A percentile compares a stretch with the other conserved stretches of the same genome.
Evolutionary conservation across 2,113 vertebrate species (phyloP).

Genomic region (Ginglymostoma cirratum): DNA sequence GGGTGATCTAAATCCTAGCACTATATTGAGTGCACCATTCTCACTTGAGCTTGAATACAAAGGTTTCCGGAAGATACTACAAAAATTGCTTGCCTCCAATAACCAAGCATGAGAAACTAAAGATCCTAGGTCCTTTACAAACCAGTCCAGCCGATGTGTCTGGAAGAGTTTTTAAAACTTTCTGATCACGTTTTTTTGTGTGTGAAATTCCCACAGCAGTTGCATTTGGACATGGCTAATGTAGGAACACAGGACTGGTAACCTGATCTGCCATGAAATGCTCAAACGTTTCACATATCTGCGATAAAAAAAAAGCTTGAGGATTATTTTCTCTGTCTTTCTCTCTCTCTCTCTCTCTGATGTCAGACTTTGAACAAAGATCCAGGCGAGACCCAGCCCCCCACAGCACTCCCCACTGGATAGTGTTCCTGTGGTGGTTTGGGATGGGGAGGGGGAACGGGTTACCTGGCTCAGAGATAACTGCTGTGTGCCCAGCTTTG

Average conservation of each 20-base stretch:
- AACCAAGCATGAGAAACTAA: background rate
- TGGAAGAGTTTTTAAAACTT: background rate
- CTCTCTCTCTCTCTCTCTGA: background rate
- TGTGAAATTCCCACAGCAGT: background rate
- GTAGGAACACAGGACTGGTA: background rate
- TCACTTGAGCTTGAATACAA: background rate
- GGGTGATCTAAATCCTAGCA: background rate
- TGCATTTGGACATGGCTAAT: background rate
- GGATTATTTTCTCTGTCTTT: background rate
- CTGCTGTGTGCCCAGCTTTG: background rate
- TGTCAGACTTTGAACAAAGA: background rate
- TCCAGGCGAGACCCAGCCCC: background rate
- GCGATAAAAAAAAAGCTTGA: background rate
- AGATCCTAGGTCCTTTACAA: background rate
- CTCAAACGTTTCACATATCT: background rate
- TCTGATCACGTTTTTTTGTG: background rate
- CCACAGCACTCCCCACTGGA: background rate
- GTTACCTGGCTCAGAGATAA: background rate
- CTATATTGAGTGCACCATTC: background rate
- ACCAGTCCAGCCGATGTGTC: background rate
- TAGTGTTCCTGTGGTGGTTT: background rate
- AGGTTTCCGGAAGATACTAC: background rate
- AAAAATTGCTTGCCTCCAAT: background rate
- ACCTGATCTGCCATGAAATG: background rate
- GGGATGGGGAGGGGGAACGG: background rate